Evolutionary conservation across 2,797 vertebrate genomes (phyloP), one percentile per base, ranked within the genome.

Genomic region (Oceanodroma leucorhoa): DNA sequence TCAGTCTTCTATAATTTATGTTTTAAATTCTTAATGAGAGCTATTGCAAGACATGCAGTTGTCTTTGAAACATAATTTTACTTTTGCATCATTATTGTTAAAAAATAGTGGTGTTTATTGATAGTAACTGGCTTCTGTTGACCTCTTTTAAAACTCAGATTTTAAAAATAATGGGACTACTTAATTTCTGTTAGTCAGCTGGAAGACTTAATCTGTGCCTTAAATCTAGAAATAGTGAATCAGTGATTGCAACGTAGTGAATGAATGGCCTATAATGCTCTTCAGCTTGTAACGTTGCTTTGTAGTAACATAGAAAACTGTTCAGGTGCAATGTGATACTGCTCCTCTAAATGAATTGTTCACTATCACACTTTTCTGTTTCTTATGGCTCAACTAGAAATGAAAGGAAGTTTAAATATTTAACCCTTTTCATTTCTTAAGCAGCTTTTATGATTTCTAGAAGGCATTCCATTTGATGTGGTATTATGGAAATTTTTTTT

Each of bases 401-500:
- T 89, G 66, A 86, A 84, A 94, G 46, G 77, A 92, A 55, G 45
- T 32, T 90, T 73, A 83, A 85, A 8, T 71, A 57, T 27, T 86
- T 87, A 89, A 10, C 80, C 41, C 83, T 61, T 82, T 77, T 87
- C 7, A 60, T 89, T 88, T 90, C 75, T 93, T 77, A 83, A 83
- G 75, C 71, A 54, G 80, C 71, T 71, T 72, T 79, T 90, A 79
- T 79, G 76, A 38, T 91, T 91, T 95, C 87, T 89, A 78, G 71
- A 64, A 89, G 94, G 67, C 48, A 55, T 93, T 89, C 30, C 45
- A 55, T 95, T 94, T 96, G 96, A 94, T 96, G 87, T 96, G 95
- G 89, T 87, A 16, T 36, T 81, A 46, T 3, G 27, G 92, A 89
- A 77, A n/a, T 87, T 88, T 40, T 72, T 46, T 61, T 24, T 95